Conservation (phyloP, 2,797 vertebrate genomes). For the Cuniculus paca region DNA sequence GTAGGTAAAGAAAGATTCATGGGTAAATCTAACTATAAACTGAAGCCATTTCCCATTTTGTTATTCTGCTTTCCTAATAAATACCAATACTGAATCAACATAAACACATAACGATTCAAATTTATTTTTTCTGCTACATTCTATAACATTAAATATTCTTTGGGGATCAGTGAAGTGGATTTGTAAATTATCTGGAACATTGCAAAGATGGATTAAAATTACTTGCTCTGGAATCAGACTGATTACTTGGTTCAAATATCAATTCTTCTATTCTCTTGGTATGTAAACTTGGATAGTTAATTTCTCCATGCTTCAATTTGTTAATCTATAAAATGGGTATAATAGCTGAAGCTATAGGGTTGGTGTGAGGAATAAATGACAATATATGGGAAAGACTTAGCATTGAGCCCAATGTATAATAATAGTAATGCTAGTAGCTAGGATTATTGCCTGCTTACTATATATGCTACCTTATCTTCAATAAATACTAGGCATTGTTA, state of each 20-base stretch:
- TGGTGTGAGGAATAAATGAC: conserved; percentile 25
- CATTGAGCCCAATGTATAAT: not conserved
- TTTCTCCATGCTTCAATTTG: conserved; percentile 6
- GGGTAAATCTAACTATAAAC: not conserved
- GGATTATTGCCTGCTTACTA: not conserved
- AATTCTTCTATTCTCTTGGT: not conserved
- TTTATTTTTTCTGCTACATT: conserved; percentile 15
- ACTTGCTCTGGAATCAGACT: not conserved
- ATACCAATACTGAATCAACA: not conserved
- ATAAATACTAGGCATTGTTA: not conserved
- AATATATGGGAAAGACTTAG: not conserved
- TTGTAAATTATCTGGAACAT: conserved; percentile 6
- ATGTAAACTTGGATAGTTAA: not conserved
- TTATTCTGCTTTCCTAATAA: not conserved
- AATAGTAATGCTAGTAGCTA: not conserved
- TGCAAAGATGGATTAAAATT: not conserved
- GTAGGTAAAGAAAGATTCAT: not conserved
- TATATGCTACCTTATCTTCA: not conserved
- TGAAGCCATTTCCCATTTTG: not conserved
- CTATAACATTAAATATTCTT: not conserved
- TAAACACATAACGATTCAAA: not conserved
- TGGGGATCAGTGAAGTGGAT: conserved; percentile 22
- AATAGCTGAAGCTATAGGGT: not conserved
- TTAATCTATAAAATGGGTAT: conserved; percentile 2
- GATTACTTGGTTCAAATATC: not conserved